phyloP scores from a whole-genome alignment of 1,140 invertebrate genomes.

The Calephelis virginiensis region DNA sequence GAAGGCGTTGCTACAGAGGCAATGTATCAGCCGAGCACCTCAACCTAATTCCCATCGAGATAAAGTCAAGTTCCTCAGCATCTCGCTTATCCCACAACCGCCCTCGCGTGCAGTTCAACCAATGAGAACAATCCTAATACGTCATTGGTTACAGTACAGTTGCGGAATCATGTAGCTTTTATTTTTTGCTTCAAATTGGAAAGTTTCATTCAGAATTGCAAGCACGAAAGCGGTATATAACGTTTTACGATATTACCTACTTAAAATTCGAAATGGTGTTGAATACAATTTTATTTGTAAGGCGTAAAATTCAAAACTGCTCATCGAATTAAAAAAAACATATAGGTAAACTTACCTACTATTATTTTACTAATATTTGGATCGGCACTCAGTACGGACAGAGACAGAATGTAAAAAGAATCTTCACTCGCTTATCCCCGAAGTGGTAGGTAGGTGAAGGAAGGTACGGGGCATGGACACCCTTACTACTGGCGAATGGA shows the following conservation, averaged over 20 bases:
- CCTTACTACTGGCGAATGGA: too few relatives aligned
- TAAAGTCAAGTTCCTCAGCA: conserved; percentile 53
- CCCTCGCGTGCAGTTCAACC: conserved; percentile 43
- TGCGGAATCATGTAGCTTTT: conserved; percentile 49
- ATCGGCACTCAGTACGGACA: too few relatives aligned
- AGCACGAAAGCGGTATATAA: background rate
- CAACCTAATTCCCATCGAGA: conserved; percentile 48
- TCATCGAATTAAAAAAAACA: too few relatives aligned
- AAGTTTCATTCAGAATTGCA: conserved; percentile 37
- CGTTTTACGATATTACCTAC: conserved; percentile 2
- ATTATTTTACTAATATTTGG: too few relatives aligned
- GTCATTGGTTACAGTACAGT: conserved; percentile 60
- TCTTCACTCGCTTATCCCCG: too few relatives aligned
- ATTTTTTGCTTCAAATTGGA: conserved; percentile 37
- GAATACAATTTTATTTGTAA: too few relatives aligned
- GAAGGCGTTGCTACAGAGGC: conserved; percentile 55
- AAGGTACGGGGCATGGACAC: too few relatives aligned
- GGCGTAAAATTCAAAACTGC: too few relatives aligned
- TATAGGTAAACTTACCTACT: too few relatives aligned
- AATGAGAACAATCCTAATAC: conserved; percentile 37
- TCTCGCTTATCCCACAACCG: conserved; percentile 49
- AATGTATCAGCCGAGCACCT: conserved; percentile 35
- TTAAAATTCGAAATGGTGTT: background rate
- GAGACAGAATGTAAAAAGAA: too few relatives aligned
- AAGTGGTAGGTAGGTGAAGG: too few relatives aligned